Evolutionary conservation across 2,113 vertebrate species (phyloP), one percentile per base, ranked within the genome.

Genomic region (Hyperoodon ampullatus): DNA sequence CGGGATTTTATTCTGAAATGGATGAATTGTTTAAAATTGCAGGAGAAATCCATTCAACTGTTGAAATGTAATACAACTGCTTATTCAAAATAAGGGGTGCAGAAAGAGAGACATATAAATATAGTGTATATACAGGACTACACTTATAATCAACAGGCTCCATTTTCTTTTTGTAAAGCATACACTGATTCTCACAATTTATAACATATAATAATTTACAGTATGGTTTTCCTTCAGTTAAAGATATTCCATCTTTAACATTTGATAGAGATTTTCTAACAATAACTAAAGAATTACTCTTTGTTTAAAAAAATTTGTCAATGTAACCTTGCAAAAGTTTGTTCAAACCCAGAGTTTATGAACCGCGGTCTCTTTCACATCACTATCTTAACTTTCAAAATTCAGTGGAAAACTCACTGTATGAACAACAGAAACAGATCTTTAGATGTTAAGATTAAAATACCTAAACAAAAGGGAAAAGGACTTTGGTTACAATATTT

Each of bases 1-100:
- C 61, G 18, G 53, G 28, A 93, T 98, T 89, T 83, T 90, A 47
- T 50, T 94, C 60, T 65, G 44, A 94, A 96, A 86, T 66, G 55
- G 16, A 53, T 90, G n/a, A 81, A 30, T 39, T 35, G 3, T 83
- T 83, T 82, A 47, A 92, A 90, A n/a, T 95, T 86, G 11, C 16
- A 89, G 85, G 19, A 82, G 33, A 47, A 91, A 77, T 82, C 65
- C 8, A 82, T 96, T 95, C 94, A 68, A 77, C 71, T 81, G 71
- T 71, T 81, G 33, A 94, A 90, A 84, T 88, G 5, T 61, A 75
- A 58, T 70, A 93, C 44, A 88, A 77, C 2, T 39, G 28, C 70
- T 75, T 53, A 81, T 84, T 95, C n/a, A 55, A 89, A 93, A 63
- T 82, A 86, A 81, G 21, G 21, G n/a, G 42, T 75, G 26, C 50